A percentile compares a stretch with the other conserved stretches of the same genome.
These are phyloP conservation scores for Leptoteleia sp. DNA, from an alignment of 1,140 invertebrate species.

Conservation along the genomic window DNA sequence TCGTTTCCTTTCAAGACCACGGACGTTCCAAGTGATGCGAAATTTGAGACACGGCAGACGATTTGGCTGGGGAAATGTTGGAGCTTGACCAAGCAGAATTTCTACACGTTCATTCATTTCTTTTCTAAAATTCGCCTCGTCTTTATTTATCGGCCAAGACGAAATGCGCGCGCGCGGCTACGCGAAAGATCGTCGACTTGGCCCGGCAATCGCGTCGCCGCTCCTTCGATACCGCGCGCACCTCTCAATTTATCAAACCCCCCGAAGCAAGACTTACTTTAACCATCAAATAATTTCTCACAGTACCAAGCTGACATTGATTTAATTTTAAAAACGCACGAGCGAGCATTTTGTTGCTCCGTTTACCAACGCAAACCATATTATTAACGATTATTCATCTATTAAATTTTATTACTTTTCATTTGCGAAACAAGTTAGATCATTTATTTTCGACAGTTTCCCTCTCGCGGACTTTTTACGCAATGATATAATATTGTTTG, in stretches of 20 bases:
- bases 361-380: no score
- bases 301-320: neutral
- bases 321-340: neutral
- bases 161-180: slow-evolving; percentile 6
- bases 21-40: slow-evolving; percentile 19
- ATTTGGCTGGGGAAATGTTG: slow-evolving; percentile 22
- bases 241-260: neutral
- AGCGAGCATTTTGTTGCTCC: neutral
- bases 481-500: no score
- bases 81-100: slow-evolving; percentile 16
- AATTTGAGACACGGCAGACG: slow-evolving; percentile 29
- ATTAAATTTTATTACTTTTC: no score
- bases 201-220: neutral
- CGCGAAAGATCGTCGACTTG: slow-evolving; percentile 23
- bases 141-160: slow-evolving; percentile 27
- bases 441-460: no score
- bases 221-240: neutral
- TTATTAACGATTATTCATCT: no score
- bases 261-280: neutral
- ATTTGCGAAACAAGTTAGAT: no score
- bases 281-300: slow-evolving; percentile 1
- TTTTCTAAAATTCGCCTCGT: slow-evolving; percentile 14
- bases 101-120: slow-evolving; percentile 36
- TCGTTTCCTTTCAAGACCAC: slow-evolving; percentile 1
- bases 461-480: no score